phyloP scores from a whole-genome alignment of 2,113 vertebrate species.

The Pagrus major region DNA sequence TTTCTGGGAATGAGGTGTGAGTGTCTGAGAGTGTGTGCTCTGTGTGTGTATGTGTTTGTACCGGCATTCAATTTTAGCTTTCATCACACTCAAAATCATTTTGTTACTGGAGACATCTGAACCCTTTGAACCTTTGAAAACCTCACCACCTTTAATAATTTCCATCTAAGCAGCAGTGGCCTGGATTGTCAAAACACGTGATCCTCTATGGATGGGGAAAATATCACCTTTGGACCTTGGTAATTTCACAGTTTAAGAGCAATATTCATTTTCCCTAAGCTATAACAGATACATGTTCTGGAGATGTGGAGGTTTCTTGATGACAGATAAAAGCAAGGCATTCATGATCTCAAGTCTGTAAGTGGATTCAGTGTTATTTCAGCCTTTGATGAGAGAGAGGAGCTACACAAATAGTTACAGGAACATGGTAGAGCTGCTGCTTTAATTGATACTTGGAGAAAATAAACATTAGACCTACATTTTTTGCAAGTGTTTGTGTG shows the following conservation, averaged over 20 bases:
- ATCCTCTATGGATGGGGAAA: not conserved
- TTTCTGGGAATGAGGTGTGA: conserved; percentile 75
- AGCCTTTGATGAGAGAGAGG: not conserved
- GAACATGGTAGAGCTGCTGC: not conserved
- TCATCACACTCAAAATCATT: conserved; percentile 47
- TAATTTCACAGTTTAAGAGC: not conserved
- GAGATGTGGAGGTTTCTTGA: not conserved
- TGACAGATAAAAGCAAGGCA: not conserved
- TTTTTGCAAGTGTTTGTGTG: not conserved
- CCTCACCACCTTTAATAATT: conserved; percentile 17
- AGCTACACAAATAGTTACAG: not conserved
- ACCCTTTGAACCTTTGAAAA: conserved; percentile 46
- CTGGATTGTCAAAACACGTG: conserved; percentile 10
- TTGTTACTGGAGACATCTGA: conserved; percentile 36
- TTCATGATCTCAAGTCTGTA: not conserved
- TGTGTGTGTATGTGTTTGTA: conserved; percentile 40
- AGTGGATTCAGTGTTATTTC: not conserved
- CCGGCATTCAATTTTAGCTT: conserved; percentile 36
- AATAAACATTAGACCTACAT: not conserved
- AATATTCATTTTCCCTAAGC: too few relatives aligned
- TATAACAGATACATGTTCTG: too few relatives aligned
- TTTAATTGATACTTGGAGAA: not conserved
- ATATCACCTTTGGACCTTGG: not conserved
- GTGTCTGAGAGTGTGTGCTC: conserved; percentile 44
- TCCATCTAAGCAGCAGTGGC: not conserved